Conservation (phyloP, 2,888 invertebrate genomes). For the Oscheius onirici region DNA sequence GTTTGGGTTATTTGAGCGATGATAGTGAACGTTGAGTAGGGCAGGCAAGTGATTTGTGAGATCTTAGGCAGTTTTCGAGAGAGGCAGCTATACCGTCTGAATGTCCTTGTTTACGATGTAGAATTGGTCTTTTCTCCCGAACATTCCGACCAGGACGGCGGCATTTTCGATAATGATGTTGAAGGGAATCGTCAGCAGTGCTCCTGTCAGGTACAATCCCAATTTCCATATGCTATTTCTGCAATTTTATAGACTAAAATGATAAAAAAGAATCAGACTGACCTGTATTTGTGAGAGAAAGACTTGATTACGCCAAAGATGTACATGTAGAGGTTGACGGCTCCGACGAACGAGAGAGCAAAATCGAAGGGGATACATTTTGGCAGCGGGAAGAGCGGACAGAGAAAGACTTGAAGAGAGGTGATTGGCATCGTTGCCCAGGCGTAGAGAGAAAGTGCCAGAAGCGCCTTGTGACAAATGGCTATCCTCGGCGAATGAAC, state of each 20-base stretch:
- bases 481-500: constrained; percentile 72
- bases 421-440: constrained; percentile 94
- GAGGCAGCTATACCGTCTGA: constrained; percentile 30
- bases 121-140: constrained; percentile 94
- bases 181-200: constrained; percentile 88
- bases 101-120: constrained; percentile 87
- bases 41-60: constrained; percentile 1
- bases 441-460: constrained; percentile 89
- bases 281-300: constrained; percentile 78
- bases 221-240: constrained; percentile 66
- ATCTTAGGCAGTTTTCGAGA: background rate
- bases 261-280: constrained; percentile 3
- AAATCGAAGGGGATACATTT: constrained; percentile 81
- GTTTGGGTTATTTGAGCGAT: constrained; percentile 10
- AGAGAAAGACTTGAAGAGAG: constrained; percentile 79
- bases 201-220: constrained; percentile 77
- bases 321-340: constrained; percentile 96
- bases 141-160: constrained; percentile 92
- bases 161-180: constrained; percentile 93
- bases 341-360: constrained; percentile 88
- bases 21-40: background rate
- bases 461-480: constrained; percentile 75
- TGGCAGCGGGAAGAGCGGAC: constrained; percentile 86
- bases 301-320: constrained; percentile 96
- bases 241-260: constrained; percentile 36